Base-by-base conservation (phyloP, 2,797 vertebrate genomes). In the Spinus olivaceus region DNA sequence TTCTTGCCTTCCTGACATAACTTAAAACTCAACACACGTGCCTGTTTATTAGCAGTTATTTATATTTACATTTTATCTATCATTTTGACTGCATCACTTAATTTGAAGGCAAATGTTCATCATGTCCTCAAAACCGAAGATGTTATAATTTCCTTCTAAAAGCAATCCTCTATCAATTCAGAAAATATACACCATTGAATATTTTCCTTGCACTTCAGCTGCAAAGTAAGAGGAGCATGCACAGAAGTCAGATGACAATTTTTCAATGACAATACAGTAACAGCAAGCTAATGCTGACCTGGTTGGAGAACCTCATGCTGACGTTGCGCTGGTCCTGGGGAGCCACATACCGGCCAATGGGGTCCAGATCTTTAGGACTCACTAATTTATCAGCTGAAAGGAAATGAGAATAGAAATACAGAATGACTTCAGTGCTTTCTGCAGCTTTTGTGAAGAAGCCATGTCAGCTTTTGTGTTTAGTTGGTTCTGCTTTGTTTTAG, bases 231-330 rank as follows among this genome's bases (percentile, higher is more conserved):
- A 67, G 44, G 25, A 71, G 12, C 3, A 2, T 3, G 23, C 1
- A 6, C 2, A 60, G 69, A 21, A 50, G 1, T 0, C 1, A 27
- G 32, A 8, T 22, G 12, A 61, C 22, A 63, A 41, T 18, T 73
- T 72, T 73, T 22, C 56, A 49, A 22, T 42, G 27, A 3, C 51
- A 60, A 30, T 12, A 51, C 1, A 47, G 57, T 5, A 47, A 73
- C 3, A 14, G 30, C 78, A 94, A 97, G 91, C 61, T 42, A 17
- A 8, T 8, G 35, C 95, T 96, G 90, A 99, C 99, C 99, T 99
- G 99, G 94, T 99, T 99, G 57, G 99, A 99, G 97, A 99, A 99
- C 71, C 99, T 97, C 99, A 99, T 99, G 97, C 99, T 99, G 96
- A 99, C 98, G 3, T 99, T 99, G 51, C 99, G 98, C 88, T 99